Percentiles rank a stretch among this genome's conserved stretches.
Evolutionary conservation across 2,113 vertebrate genomes (phyloP).

Genomic region (Rallus limicola): DNA sequence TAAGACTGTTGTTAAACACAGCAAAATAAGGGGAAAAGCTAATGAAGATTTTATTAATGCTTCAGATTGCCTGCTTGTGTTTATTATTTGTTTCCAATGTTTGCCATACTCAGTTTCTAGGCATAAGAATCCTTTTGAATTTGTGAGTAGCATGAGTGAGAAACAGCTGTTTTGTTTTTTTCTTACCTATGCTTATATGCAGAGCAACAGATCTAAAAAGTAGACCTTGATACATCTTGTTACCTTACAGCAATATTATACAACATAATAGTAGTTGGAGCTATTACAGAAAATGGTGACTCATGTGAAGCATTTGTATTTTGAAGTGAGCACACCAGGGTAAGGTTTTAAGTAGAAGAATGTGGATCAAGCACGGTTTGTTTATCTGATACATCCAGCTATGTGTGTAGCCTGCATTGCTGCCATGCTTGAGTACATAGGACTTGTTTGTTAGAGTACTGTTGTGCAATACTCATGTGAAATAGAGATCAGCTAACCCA

Average conservation of each 20-base stretch:
- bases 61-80: background rate
- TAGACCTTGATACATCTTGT: background rate
- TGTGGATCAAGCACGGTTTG: background rate
- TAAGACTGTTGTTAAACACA: background rate
- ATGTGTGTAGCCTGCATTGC: background rate
- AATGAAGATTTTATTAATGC: background rate
- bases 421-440: background rate
- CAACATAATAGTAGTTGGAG: background rate
- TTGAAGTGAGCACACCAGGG: background rate
- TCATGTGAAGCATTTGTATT: no score
- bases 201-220: fast-evolving
- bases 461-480: background rate
- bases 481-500: background rate
- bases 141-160: background rate
- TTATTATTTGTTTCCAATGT: background rate
- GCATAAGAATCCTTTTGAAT: background rate
- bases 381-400: background rate
- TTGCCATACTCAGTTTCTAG: background rate
- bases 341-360: background rate
- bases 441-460: background rate
- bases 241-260: background rate
- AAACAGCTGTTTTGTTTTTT: background rate
- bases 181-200: background rate
- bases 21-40: background rate
- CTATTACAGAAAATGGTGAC: background rate